phyloP scores from a whole-genome alignment of 2,797 vertebrate species.

The Bradypodion ventrale region DNA sequence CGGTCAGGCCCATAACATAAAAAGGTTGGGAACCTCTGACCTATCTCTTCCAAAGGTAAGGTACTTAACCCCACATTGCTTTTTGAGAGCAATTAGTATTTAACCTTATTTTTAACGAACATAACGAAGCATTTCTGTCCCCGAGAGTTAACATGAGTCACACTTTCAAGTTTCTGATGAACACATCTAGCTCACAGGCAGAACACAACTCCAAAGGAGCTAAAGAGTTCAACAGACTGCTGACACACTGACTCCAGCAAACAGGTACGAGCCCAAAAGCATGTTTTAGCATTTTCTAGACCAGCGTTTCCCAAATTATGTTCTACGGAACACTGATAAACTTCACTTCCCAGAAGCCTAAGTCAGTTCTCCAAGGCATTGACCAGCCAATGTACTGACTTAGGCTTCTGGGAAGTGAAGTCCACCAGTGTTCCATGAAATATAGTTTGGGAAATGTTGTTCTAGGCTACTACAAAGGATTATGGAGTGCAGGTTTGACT shows the following conservation, averaged over 20 bases:
- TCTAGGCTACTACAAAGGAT: no score
- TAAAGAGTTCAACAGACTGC: not conserved
- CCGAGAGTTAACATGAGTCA: not conserved
- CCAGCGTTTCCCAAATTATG: no score
- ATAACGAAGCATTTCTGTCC: not conserved
- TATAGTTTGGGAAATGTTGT: no score
- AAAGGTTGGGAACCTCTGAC: no score
- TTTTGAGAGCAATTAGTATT: not conserved
- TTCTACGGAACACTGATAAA: no score
- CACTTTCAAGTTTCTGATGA: not conserved
- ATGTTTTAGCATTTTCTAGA: not conserved
- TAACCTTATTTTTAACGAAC: not conserved
- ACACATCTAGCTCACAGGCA: not conserved
- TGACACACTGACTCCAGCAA: not conserved
- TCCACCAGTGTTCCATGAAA: no score
- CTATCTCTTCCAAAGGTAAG: no score
- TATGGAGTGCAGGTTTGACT: not conserved
- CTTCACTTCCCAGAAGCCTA: no score
- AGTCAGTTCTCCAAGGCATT: no score
- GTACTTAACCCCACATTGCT: not conserved
- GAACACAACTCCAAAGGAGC: not conserved
- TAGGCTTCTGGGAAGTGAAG: no score
- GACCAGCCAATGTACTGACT: no score
- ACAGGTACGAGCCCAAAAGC: not conserved
- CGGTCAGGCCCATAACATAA: no score